A percentile compares a stretch with the other conserved stretches of the same genome.
Conservation (phyloP, 2,113 vertebrate species). For the Talpa occidentalis region DNA sequence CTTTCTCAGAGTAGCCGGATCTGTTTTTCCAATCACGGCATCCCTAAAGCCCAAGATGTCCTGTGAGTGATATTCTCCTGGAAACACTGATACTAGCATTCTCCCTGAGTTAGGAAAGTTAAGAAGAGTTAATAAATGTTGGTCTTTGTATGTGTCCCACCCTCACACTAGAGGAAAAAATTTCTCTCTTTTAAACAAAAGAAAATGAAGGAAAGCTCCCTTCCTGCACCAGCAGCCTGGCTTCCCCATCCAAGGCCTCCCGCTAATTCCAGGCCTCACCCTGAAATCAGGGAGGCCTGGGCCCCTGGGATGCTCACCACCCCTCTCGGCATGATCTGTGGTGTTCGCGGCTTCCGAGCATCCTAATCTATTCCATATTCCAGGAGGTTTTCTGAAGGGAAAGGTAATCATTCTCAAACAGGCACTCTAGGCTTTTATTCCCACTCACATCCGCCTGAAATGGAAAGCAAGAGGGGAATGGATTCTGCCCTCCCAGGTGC, state of each 20-base stretch:
- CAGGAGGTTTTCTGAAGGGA: constrained; percentile 28
- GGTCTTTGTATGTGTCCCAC: neutral
- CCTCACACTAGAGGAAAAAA: neutral
- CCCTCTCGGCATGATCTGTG: constrained; percentile 46
- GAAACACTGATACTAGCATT: constrained; percentile 30
- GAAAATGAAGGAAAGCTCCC: constrained; percentile 54
- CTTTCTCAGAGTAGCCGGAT: constrained; percentile 19
- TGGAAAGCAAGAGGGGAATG: neutral
- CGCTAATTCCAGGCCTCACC: constrained; percentile 75
- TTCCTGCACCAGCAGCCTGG: constrained; percentile 55
- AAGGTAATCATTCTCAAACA: constrained; percentile 52
- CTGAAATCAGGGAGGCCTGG: constrained; percentile 79
- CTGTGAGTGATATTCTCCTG: neutral
- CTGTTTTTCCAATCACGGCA: constrained; percentile 47
- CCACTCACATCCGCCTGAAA: constrained; percentile 70
- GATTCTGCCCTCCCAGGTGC: constrained; percentile 26
- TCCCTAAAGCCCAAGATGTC: neutral
- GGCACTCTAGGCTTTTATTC: constrained; percentile 54
- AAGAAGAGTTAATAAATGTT: constrained; percentile 56
- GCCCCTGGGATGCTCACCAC: constrained; percentile 66
- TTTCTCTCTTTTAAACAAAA: constrained; percentile 63
- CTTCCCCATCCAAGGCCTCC: constrained; percentile 50
- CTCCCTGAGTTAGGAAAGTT: constrained; percentile 34
- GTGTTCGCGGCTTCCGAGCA: constrained; percentile 63
- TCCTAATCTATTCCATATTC: constrained; percentile 80